Conservation (phyloP, 2,797 vertebrate species). For the Periophthalmus magnuspinnatus region DNA sequence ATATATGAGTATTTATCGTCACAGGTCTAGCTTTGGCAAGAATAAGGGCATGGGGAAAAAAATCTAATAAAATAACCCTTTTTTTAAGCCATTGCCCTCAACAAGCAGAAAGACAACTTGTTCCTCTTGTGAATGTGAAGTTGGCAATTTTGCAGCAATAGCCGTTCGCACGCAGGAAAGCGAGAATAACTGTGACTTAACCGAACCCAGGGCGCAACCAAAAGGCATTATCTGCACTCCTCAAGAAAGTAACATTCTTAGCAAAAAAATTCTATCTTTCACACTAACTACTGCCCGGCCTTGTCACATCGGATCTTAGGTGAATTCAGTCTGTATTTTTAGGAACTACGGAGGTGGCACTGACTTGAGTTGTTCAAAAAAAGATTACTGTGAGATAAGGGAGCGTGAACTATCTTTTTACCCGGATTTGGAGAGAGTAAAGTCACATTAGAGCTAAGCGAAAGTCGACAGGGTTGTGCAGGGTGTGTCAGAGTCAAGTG, state of each 20-base stretch:
- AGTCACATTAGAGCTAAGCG: not conserved
- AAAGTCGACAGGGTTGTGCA: not conserved
- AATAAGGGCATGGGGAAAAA: too few species aligned
- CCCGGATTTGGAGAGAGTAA: not conserved
- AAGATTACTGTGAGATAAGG: conserved; percentile 8
- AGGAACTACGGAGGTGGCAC: not conserved
- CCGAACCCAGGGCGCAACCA: not conserved
- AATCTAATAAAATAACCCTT: too few species aligned
- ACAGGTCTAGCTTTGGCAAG: too few species aligned
- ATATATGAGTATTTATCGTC: too few species aligned
- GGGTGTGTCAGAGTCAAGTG: not conserved
- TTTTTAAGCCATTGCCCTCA: not conserved
- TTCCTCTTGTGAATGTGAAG: not conserved
- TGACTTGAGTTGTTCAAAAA: conserved; percentile 11
- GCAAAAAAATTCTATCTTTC: not conserved
- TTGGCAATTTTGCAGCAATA: not conserved
- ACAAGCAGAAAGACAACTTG: not conserved
- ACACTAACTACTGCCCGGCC: not conserved
- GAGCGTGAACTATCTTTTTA: not conserved
- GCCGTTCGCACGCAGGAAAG: not conserved
- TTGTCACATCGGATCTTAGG: not conserved
- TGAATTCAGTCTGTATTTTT: not conserved
- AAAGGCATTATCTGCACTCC: not conserved
- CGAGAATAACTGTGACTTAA: conserved; percentile 1
- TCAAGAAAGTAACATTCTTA: not conserved